Evolutionary conservation across 2,113 vertebrate species (phyloP).

Genomic region (Pteropus alecto): DNA sequence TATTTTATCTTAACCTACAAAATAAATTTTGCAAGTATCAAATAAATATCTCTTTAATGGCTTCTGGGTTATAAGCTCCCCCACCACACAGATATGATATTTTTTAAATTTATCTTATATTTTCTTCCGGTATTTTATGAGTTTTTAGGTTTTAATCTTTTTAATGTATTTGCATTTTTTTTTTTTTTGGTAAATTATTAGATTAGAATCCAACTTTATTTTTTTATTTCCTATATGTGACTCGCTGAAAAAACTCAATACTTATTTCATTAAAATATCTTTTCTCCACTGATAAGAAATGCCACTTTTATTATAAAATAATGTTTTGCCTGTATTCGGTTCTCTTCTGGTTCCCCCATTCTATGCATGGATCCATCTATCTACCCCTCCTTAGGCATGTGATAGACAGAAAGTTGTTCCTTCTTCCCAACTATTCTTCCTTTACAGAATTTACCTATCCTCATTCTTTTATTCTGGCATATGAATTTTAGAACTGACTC

Average conservation of each 20-base stretch:
- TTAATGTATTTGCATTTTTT: neutral
- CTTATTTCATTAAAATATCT: neutral
- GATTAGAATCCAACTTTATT: neutral
- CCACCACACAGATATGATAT: neutral
- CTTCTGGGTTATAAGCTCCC: neutral
- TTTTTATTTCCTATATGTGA: neutral
- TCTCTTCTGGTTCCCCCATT: neutral
- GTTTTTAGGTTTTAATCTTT: neutral
- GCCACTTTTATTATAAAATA: neutral
- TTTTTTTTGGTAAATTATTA: neutral
- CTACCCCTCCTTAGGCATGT: neutral
- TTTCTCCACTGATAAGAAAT: neutral
- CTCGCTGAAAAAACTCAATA: neutral
- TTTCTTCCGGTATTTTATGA: conserved; percentile 31
- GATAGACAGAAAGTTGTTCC: neutral
- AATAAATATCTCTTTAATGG: conserved; percentile 10
- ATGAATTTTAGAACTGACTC: neutral
- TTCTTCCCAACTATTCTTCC: neutral
- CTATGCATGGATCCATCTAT: neutral
- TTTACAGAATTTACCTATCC: neutral
- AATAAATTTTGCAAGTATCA: neutral
- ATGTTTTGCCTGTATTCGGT: neutral
- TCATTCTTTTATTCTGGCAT: neutral
- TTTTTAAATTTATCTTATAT: neutral
- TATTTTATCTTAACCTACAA: conserved; percentile 23